These are phyloP conservation scores for Halcyon senegalensis DNA, from an alignment of 2,113 vertebrate species.

Conservation along the genomic window DNA sequence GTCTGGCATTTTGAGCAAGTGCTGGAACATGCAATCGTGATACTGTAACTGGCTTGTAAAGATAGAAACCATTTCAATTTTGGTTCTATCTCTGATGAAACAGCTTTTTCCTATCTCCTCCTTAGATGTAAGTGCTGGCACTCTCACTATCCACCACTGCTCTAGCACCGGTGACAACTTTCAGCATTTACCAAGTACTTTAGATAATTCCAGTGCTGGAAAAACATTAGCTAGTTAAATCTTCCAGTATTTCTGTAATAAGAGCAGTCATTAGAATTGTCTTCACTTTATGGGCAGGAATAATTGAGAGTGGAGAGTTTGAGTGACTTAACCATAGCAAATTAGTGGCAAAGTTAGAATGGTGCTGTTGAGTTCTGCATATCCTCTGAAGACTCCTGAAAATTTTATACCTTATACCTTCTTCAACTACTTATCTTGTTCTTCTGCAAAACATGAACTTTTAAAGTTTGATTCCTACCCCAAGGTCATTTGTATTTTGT, in stretches of 20 bases:
- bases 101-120: neutral
- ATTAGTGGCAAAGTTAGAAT: neutral
- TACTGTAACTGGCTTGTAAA: neutral
- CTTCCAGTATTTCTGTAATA: neutral
- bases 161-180: neutral
- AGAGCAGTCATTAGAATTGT: neutral
- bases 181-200: neutral
- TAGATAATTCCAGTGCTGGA: neutral
- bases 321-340: neutral
- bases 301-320: neutral
- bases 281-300: neutral
- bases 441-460: neutral
- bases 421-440: neutral
- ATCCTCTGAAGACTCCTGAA: neutral
- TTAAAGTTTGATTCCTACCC: neutral
- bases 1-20: neutral
- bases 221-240: neutral
- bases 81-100: neutral
- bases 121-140: neutral
- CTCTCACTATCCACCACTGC: neutral
- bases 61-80: neutral
- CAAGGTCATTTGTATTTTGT: constrained; percentile 8
- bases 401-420: neutral
- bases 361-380: neutral
- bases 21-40: neutral